phyloP scores from a whole-genome alignment of 2,113 vertebrate genomes.

The Sylvilagus bachmani region DNA sequence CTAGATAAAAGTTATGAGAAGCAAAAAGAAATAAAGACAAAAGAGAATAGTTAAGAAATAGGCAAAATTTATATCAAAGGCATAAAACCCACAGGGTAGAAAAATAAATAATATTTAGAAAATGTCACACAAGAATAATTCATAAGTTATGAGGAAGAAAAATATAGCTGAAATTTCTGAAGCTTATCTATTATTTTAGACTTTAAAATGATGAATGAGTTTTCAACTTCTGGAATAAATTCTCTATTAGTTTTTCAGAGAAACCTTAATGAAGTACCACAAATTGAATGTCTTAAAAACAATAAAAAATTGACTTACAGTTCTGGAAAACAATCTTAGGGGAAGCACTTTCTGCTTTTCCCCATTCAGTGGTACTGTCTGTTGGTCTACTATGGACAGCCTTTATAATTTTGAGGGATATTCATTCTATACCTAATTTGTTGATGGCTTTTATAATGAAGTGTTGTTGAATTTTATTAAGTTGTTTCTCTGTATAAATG shows the following conservation, averaged over 20 bases:
- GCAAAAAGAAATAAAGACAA: neutral
- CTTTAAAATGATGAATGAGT: neutral
- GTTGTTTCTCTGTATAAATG: no score
- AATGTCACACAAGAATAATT: neutral
- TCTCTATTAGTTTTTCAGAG: neutral
- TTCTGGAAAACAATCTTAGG: neutral
- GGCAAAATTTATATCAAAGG: neutral
- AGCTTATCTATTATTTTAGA: neutral
- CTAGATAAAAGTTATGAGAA: neutral
- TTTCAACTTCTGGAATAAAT: neutral
- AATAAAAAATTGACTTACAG: neutral
- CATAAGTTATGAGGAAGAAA: neutral
- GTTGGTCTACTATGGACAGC: no score
- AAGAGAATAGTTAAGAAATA: neutral
- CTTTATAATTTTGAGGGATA: no score
- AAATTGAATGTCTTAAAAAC: neutral
- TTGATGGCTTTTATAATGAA: no score
- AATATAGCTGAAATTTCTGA: neutral
- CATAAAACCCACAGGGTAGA: neutral
- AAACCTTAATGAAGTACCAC: neutral
- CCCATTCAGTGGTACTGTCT: no score
- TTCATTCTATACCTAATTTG: no score
- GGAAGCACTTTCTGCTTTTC: no score
- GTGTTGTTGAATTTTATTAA: no score
- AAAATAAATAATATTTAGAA: neutral